Base-by-base conservation (phyloP, 2,113 vertebrate genomes). In the Cyprinodon tularosa region DNA sequence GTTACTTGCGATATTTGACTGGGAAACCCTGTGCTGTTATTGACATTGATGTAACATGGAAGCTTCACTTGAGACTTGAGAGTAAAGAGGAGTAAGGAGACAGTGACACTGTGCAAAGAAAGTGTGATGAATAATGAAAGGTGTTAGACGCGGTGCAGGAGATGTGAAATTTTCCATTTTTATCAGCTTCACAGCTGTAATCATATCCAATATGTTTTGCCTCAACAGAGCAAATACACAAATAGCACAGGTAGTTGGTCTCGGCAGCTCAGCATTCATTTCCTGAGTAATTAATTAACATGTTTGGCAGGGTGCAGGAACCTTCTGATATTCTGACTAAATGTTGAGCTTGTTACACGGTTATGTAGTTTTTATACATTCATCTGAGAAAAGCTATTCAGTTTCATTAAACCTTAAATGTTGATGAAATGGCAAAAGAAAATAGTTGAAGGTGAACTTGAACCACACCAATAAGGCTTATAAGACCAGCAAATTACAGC, bases 201-300 rank as follows among this genome's bases (percentile, higher is more conserved):
- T 71, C n/a, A 71, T 6, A 67, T 13, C 57, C 66, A 47, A 48
- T 83, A 70, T 76, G 66, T 77, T 77, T 71, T 57, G 15, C 66
- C 12, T 77, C 69, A 77, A 44, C 37, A 74, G 39, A 74, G 73
- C 62, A 70, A 13, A 62, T 12, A 70, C 59, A 62, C 14, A 60
- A 63, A 13, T 48, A 61, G 36, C 15, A 12, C 29, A 59, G 2
- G 4, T 3, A 4, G 38, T 53, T 64, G 57, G 57, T 57, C 17
- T 17, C 42, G 38, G 22, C 60, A 3, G 29, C 39, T 44, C 20
- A 68, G 38, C 47, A n/a, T 7, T 38, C 15, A 20, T 68, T 68
- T 50, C 39, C 48, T 39, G 47, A 57, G 38, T 38, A 39, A 45
- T 47, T 45, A 66, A 29, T 66, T 39, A n/a, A n/a, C 20, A 38